A percentile compares a stretch with the other conserved stretches of the same genome.
Evolutionary conservation across 2,888 invertebrate genomes (phyloP).

Genomic region (Adineta ricciae): DNA sequence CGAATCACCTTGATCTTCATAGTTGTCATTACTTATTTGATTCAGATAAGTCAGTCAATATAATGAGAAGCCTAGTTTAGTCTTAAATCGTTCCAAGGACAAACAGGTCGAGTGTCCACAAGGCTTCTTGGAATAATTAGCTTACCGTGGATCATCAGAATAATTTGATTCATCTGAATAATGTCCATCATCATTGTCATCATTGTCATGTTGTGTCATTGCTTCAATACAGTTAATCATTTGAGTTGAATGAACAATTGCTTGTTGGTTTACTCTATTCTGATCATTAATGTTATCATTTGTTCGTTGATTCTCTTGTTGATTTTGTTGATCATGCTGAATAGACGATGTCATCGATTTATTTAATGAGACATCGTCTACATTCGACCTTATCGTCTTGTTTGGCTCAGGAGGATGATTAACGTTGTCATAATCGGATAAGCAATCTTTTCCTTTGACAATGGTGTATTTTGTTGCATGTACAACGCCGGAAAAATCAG

Average conservation of each 20-base stretch:
- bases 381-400: neutral
- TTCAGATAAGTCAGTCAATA: neutral
- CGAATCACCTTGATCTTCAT: neutral
- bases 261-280: neutral
- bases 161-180: neutral
- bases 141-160: neutral
- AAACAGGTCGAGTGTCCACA: too few relatives aligned
- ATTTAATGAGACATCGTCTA: neutral
- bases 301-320: neutral
- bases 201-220: neutral
- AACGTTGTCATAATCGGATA: constrained; percentile 14
- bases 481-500: neutral
- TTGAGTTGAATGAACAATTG: neutral
- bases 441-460: neutral
- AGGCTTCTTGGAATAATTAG: too few relatives aligned
- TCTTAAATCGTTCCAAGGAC: too few relatives aligned
- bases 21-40: neutral
- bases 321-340: neutral
- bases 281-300: neutral
- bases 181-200: neutral
- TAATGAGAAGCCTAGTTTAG: neutral
- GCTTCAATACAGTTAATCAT: neutral
- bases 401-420: neutral
- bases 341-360: constrained; percentile 1
- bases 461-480: neutral